These are phyloP conservation scores for Mystacides longicornis DNA, from an alignment of 2,888 invertebrate genomes.

Conservation along the genomic window DNA sequence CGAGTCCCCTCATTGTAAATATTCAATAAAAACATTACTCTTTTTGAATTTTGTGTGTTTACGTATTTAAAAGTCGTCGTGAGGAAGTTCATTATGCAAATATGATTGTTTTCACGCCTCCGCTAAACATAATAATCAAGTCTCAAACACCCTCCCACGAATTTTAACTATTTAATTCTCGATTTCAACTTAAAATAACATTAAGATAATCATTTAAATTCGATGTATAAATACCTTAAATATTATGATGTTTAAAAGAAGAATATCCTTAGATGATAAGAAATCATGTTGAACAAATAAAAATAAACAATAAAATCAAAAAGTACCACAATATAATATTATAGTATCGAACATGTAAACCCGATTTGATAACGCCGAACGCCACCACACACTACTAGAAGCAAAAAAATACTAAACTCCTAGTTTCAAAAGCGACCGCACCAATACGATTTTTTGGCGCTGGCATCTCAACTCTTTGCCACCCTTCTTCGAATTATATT, in stretches of 20 bases:
- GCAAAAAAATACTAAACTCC: constrained; percentile 14
- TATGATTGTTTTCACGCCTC: constrained; percentile 7
- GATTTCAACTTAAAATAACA: neutral
- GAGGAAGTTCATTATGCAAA: constrained; percentile 8
- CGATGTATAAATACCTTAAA: neutral
- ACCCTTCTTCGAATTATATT: neutral
- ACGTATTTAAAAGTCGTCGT: neutral
- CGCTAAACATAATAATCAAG: constrained; percentile 3
- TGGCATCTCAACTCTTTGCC: constrained; percentile 5
- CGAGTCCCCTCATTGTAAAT: neutral
- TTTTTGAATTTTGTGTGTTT: neutral
- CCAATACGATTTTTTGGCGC: constrained; percentile 10
- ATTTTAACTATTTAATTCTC: constrained; percentile 1
- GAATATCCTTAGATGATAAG: neutral
- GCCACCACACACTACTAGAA: neutral
- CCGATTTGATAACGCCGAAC: constrained; percentile 3
- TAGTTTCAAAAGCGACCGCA: constrained; percentile 18
- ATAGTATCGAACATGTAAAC: neutral
- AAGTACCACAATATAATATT: neutral
- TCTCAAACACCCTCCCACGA: constrained; percentile 16
- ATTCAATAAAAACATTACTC: neutral
- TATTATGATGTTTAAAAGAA: neutral
- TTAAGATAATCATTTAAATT: neutral
- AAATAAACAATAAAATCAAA: neutral
- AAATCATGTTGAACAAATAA: neutral